Percentiles rank a stretch among this genome's conserved stretches.
phyloP scores from a whole-genome alignment of 2,888 invertebrate genomes.

The Blastobasis lacticolella region DNA sequence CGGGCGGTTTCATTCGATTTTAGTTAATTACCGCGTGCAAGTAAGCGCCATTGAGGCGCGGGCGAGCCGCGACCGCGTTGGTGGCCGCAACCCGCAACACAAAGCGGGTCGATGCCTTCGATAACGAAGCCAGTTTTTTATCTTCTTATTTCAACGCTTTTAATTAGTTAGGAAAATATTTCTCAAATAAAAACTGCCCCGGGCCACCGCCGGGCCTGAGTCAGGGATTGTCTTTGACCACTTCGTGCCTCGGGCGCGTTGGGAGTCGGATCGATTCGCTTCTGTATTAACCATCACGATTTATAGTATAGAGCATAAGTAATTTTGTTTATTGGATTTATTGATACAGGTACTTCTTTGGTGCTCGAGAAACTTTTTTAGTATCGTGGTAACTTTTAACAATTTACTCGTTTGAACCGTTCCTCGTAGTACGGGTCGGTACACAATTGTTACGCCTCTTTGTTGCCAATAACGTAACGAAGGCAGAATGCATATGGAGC shows the following conservation, averaged over 20 bases:
- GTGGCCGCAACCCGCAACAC: slow-evolving; percentile 52
- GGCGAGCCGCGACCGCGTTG: slow-evolving; percentile 36
- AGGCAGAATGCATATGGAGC: no score
- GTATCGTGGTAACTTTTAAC: no score
- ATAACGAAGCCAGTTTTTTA: slow-evolving; percentile 68
- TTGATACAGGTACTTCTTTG: no score
- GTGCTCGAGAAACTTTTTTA: no score
- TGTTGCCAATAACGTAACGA: no score
- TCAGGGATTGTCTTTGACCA: slow-evolving; percentile 59
- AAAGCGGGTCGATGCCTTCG: slow-evolving; percentile 71
- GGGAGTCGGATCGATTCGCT: slow-evolving; percentile 55
- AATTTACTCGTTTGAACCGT: no score
- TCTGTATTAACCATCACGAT: slow-evolving; percentile 53
- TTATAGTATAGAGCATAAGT: slow-evolving; percentile 23
- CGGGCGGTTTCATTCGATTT: slow-evolving; percentile 36
- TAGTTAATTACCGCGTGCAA: slow-evolving; percentile 67
- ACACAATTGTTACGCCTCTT: no score
- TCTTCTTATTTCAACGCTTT: slow-evolving; percentile 72
- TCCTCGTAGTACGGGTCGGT: no score
- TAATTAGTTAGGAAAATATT: slow-evolving; percentile 74
- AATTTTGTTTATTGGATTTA: no score
- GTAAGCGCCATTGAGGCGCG: slow-evolving; percentile 43
- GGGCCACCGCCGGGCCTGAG: slow-evolving; percentile 42
- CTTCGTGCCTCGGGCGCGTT: slow-evolving; percentile 44
- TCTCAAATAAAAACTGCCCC: slow-evolving; percentile 67